phyloP scores from a whole-genome alignment of 1,140 invertebrate genomes.

The Thrips palmi region DNA sequence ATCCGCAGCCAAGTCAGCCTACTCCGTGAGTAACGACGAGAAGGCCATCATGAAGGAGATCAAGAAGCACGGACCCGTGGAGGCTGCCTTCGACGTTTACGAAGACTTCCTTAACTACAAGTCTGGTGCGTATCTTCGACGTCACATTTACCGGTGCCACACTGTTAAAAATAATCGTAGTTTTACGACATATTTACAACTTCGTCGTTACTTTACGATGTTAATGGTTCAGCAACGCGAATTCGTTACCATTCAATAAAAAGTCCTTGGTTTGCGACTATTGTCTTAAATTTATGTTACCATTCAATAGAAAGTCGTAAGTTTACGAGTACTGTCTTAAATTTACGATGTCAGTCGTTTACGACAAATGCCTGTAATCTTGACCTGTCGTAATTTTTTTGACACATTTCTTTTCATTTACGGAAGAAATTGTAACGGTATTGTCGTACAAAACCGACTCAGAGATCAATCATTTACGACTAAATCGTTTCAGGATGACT shows the following conservation, averaged over 20 bases:
- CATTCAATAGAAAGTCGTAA: too few species aligned
- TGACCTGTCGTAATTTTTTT: too few species aligned
- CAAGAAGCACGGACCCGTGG: conserved; percentile 27
- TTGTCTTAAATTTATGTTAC: conserved; percentile 4
- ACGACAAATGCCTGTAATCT: background rate
- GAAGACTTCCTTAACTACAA: conserved; percentile 26
- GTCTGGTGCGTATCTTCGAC: conserved; percentile 23
- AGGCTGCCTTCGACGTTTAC: conserved; percentile 31
- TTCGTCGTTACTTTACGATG: too few species aligned
- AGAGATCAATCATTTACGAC: too few species aligned
- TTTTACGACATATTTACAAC: too few species aligned
- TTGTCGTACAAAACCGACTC: too few species aligned
- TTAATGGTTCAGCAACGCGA: background rate
- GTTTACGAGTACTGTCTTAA: too few species aligned
- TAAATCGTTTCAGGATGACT: too few species aligned
- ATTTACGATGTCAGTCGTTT: background rate
- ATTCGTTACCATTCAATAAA: too few species aligned
- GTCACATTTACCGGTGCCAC: too few species aligned
- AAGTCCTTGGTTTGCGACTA: background rate
- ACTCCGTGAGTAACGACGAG: background rate
- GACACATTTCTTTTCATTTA: conserved; percentile 1
- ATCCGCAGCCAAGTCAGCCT: too few species aligned
- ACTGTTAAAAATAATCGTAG: too few species aligned
- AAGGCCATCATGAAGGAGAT: conserved; percentile 13
- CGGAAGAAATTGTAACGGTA: background rate